Percentiles rank a stretch among this genome's conserved stretches.
Conservation (phyloP, 2,797 vertebrate genomes). For the Pangasius larnaudii region DNA sequence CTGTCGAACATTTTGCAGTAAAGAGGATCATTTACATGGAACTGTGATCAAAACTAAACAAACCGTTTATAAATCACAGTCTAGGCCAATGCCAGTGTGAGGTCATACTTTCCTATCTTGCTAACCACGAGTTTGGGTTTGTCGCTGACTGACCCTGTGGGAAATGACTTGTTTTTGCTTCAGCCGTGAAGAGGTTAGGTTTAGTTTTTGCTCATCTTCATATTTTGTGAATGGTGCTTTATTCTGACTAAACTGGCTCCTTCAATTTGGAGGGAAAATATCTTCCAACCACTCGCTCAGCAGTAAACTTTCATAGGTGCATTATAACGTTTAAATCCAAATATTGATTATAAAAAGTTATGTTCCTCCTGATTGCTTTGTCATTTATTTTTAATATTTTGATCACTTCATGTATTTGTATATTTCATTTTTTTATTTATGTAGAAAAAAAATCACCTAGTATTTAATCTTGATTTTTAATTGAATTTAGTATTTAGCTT, state of each 20-base stretch:
- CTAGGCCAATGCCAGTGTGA: constrained; percentile 18
- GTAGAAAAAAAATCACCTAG: not conserved
- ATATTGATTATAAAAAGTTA: not conserved
- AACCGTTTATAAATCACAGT: constrained; percentile 32
- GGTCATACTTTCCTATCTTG: constrained; percentile 37
- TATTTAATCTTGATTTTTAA: not conserved
- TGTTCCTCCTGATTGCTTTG: not conserved
- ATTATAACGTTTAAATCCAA: not conserved
- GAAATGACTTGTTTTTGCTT: constrained; percentile 36
- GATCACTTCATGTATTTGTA: not conserved
- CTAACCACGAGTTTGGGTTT: constrained; percentile 31
- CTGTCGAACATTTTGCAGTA: constrained; percentile 7
- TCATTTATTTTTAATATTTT: not conserved
- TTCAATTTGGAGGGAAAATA: constrained; percentile 18
- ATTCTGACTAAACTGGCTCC: constrained; percentile 13
- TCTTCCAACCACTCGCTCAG: not conserved
- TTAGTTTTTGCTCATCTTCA: constrained; percentile 40
- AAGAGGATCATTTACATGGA: constrained; percentile 17
- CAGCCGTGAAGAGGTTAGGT: constrained; percentile 9
- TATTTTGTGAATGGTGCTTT: not conserved
- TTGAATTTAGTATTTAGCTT: not conserved
- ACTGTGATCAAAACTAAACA: constrained; percentile 34
- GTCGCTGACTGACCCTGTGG: constrained; percentile 15
- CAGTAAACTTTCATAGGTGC: not conserved
- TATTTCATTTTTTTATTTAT: not conserved